A percentile compares a stretch with the other conserved stretches of the same genome.
Conservation (phyloP, 2,888 invertebrate genomes). For the Pyralis farinalis region DNA sequence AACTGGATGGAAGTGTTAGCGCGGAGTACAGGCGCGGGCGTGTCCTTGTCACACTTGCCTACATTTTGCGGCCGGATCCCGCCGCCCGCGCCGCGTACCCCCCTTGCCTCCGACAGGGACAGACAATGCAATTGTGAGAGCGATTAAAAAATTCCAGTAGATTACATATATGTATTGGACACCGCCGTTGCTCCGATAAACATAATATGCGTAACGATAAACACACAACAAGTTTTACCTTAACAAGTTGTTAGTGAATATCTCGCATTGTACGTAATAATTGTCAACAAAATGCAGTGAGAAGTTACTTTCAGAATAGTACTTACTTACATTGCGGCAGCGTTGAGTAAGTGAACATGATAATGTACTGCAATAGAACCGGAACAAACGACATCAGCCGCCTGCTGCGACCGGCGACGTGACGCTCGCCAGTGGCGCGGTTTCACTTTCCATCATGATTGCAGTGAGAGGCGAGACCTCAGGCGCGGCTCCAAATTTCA, state of each 20-base stretch:
- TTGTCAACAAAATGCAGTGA: no score
- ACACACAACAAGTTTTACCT: background rate
- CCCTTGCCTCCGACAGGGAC: slow-evolving; percentile 54
- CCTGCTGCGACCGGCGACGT: slow-evolving; percentile 57
- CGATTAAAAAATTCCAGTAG: slow-evolving; percentile 53
- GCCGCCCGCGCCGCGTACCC: slow-evolving; percentile 49
- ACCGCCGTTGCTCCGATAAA: slow-evolving; percentile 17
- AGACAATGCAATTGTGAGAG: slow-evolving; percentile 70
- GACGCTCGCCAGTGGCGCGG: slow-evolving; percentile 60
- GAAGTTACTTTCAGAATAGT: no score
- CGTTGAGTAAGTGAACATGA: slow-evolving; percentile 20
- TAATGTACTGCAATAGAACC: slow-evolving; percentile 55
- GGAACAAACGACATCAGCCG: slow-evolving; percentile 67
- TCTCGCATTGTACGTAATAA: no score
- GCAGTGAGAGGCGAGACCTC: slow-evolving; percentile 75
- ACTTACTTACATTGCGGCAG: no score
- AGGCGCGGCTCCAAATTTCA: slow-evolving; percentile 71
- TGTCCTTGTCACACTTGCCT: slow-evolving; percentile 81
- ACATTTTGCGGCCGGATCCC: slow-evolving; percentile 71
- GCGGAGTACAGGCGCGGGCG: slow-evolving; percentile 76
- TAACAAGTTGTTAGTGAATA: no score
- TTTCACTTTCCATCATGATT: slow-evolving; percentile 78
- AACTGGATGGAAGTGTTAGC: slow-evolving; percentile 79
- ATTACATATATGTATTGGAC: slow-evolving; percentile 31
- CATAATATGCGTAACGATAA: slow-evolving; percentile 12